Percentiles rank a stretch among this genome's conserved stretches.
Conservation (phyloP, 1,140 invertebrate genomes). For the Maconellicoccus hirsutus region DNA sequence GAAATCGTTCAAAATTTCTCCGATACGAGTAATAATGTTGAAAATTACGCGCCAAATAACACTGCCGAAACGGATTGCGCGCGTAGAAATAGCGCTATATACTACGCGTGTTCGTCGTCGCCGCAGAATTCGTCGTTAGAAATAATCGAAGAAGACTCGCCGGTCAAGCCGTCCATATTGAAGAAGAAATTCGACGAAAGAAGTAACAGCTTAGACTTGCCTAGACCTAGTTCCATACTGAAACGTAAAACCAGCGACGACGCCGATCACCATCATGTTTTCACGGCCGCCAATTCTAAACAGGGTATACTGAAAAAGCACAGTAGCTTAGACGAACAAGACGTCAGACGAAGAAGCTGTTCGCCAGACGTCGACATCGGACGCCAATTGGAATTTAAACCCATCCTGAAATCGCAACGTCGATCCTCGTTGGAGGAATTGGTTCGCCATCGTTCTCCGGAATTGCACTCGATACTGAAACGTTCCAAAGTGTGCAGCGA, state of each 20-base stretch:
- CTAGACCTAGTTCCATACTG: slow-evolving; percentile 30
- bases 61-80: background rate
- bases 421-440: slow-evolving; percentile 57
- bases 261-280: slow-evolving; percentile 34
- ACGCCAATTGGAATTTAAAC: slow-evolving; percentile 39
- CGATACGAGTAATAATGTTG: background rate
- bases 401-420: slow-evolving; percentile 54
- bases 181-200: slow-evolving; percentile 12
- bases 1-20: background rate
- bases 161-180: background rate
- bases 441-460: slow-evolving; percentile 42
- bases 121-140: background rate
- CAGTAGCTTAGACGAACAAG: slow-evolving; percentile 61
- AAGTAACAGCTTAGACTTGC: slow-evolving; percentile 28
- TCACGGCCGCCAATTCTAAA: slow-evolving; percentile 37
- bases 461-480: slow-evolving; percentile 26
- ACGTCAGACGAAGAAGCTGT: slow-evolving; percentile 50
- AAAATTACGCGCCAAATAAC: background rate
- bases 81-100: background rate
- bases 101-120: background rate
- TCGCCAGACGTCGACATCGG: slow-evolving; percentile 46
- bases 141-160: background rate
- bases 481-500: slow-evolving; percentile 35
- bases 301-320: slow-evolving; percentile 66
- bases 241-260: slow-evolving; percentile 38